Conservation (phyloP, 2,797 vertebrate species). For the Neomorphus geoffroyi region DNA sequence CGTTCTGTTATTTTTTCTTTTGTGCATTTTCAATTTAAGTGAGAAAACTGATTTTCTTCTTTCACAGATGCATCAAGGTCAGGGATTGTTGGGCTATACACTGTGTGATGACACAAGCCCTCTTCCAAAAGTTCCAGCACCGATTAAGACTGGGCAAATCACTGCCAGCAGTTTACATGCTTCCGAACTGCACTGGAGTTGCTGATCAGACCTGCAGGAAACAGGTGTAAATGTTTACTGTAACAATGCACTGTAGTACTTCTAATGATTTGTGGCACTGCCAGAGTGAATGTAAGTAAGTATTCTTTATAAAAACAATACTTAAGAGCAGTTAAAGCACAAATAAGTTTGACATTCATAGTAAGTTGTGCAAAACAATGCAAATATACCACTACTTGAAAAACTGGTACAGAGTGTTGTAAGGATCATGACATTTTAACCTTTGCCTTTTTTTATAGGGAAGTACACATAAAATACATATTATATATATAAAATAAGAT, state of each 20-base stretch:
- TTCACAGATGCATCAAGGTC: not conserved
- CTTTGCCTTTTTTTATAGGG: not conserved
- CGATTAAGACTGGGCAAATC: not conserved
- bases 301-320: not conserved
- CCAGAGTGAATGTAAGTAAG: not conserved
- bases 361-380: not conserved
- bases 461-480: not conserved
- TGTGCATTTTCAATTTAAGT: not conserved
- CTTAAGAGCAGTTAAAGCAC: not conserved
- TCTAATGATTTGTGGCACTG: not conserved
- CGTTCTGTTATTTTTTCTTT: not conserved
- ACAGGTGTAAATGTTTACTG: not conserved
- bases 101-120: not conserved
- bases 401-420: not conserved
- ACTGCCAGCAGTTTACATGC: not conserved
- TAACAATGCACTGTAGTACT: not conserved
- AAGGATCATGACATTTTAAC: not conserved
- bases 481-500: not conserved
- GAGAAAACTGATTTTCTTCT: slow-evolving; percentile 12
- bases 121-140: slow-evolving; percentile 2
- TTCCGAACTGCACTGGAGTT: slow-evolving; percentile 3
- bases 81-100: not conserved
- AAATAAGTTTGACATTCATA: not conserved
- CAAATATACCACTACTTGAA: not conserved
- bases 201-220: slow-evolving; percentile 24